These are phyloP conservation scores for Hypsopygia costalis DNA, from an alignment of 2,888 invertebrate species.

Conservation along the genomic window DNA sequence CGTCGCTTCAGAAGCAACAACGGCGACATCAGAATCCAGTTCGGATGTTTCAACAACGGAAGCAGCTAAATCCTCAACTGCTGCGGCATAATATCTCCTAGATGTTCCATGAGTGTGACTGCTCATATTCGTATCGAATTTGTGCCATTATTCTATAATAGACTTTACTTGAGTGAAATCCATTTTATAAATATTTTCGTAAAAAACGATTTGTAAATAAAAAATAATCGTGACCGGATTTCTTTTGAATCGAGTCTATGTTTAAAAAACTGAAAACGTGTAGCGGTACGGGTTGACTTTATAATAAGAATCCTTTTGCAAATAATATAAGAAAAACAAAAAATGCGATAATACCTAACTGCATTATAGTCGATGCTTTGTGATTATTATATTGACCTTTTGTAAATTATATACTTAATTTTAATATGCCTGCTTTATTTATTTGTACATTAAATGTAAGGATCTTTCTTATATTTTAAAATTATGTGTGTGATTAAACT, in stretches of 20 bases:
- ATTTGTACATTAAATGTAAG: background rate
- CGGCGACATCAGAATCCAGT: conserved; percentile 7
- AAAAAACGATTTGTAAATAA: background rate
- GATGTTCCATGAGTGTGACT: background rate
- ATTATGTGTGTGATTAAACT: too few species aligned
- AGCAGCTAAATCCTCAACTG: conserved; percentile 15
- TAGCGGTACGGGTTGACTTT: background rate
- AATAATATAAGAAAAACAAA: conserved; percentile 1
- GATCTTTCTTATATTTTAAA: too few species aligned
- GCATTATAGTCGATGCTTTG: conserved; percentile 3
- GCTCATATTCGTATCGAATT: conserved; percentile 1
- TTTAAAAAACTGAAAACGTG: background rate
- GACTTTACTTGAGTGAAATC: conserved; percentile 2
- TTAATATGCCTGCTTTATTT: background rate
- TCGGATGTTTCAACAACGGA: conserved; percentile 26
- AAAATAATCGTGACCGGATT: background rate
- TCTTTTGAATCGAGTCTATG: background rate
- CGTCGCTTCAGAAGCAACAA: conserved; percentile 15
- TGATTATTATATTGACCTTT: conserved; percentile 7
- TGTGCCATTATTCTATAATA: conserved; percentile 11
- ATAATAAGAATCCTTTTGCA: background rate
- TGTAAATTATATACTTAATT: conserved; percentile 13
- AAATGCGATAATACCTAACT: conserved; percentile 11
- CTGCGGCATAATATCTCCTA: conserved; percentile 15
- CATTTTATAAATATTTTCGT: background rate